phyloP scores from a whole-genome alignment of 2,113 vertebrate species.

The Emberiza fucata region DNA sequence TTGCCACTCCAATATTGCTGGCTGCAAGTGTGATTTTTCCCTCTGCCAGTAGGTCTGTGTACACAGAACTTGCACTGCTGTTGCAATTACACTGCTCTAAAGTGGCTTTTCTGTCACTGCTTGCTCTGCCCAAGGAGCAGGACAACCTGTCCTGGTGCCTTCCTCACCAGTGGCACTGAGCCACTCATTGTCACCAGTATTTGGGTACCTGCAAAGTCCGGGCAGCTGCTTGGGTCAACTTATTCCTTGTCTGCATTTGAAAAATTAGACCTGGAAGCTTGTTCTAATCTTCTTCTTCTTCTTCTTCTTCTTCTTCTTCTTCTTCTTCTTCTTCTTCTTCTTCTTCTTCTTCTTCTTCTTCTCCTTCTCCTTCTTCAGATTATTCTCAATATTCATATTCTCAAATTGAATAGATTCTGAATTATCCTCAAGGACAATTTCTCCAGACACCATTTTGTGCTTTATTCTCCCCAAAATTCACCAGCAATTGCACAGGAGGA shows the following conservation, averaged over 20 bases:
- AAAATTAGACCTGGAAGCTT: not conserved
- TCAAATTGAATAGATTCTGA: not conserved
- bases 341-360: too few species aligned
- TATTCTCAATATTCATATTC: not conserved
- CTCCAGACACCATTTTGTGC: not conserved
- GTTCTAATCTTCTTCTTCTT: too few species aligned
- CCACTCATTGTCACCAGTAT: not conserved
- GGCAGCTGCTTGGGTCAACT: not conserved
- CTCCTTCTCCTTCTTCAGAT: too few species aligned
- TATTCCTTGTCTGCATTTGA: not conserved
- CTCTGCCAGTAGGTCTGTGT: not conserved
- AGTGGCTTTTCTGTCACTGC: not conserved
- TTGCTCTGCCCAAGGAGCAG: not conserved
- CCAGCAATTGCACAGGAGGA: not conserved
- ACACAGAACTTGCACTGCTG: not conserved
- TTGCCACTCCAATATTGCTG: not conserved
- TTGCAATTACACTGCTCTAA: rapidly evolving
- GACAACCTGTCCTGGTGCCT: not conserved
- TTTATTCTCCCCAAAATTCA: not conserved
- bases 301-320: too few species aligned
- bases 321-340: too few species aligned
- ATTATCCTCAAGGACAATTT: not conserved
- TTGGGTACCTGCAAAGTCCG: not conserved
- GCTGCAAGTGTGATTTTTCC: not conserved
- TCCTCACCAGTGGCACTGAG: rapidly evolving